phyloP scores from a whole-genome alignment of 2,888 invertebrate species.

The Tanytarsus gracilentus region DNA sequence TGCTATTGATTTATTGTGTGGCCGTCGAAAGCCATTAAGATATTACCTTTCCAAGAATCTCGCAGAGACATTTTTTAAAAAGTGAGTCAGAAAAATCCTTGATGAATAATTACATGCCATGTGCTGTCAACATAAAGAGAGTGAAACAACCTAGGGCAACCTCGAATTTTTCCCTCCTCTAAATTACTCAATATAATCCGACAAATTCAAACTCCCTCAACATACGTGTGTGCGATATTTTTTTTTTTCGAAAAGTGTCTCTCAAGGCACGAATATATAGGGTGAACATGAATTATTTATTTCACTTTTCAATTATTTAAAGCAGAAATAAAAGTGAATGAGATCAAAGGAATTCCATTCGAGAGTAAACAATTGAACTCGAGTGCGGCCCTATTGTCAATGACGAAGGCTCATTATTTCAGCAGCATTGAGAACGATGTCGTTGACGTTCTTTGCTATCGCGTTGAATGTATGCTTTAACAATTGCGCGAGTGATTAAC shows the following conservation, averaged over 20 bases:
- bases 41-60: constrained; percentile 8
- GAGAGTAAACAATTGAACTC: constrained; percentile 5
- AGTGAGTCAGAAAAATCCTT: too few species aligned
- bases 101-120: too few species aligned
- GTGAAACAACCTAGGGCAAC: too few species aligned
- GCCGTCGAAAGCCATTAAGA: constrained; percentile 13
- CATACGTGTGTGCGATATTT: too few species aligned
- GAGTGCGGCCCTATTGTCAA: neutral
- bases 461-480: neutral
- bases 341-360: constrained; percentile 24
- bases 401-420: constrained; percentile 14
- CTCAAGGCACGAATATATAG: too few species aligned
- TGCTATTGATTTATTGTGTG: constrained; percentile 19
- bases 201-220: too few species aligned
- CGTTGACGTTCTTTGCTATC: neutral
- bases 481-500: constrained; percentile 21
- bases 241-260: too few species aligned
- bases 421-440: neutral
- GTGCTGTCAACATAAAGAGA: too few species aligned
- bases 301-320: neutral
- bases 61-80: neutral
- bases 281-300: too few species aligned
- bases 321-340: neutral
- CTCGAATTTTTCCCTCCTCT: too few species aligned
- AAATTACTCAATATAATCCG: too few species aligned